Evolutionary conservation across 2,888 invertebrate species (phyloP), one percentile per base, ranked within the genome.

Genomic region (Syrphus vitripennis): DNA sequence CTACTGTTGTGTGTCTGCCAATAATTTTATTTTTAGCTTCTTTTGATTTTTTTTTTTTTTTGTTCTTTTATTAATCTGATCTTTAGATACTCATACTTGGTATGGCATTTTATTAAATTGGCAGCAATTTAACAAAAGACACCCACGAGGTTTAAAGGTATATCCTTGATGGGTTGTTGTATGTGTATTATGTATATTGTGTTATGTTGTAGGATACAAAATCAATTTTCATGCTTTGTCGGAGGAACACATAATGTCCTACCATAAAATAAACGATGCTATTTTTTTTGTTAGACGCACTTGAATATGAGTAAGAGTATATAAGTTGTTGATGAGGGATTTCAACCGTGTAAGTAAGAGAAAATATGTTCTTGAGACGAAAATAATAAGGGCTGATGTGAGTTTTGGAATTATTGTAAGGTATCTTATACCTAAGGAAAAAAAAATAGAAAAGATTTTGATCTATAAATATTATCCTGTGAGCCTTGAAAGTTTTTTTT

Each of bases 121-220:
- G 65, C 67, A 67, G 74, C 79, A 80, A 74, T 80, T 74, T 80
- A 31, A 14, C 31, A 42, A 42, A 69, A 75, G 61, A 61, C 80
- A 67, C 80, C 53, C 69, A 26, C 50, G 80, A 75, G 80, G 26
- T 59, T 80, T 72, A 65, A 65, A 79, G 72, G 65, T 63, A n/a
- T 48, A 59, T n/a, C 40, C 21, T 67, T 59, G 48, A 57, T 50
- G 65, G 67, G 26, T 6, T 42, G 59, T 34, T 31, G 57, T 57
- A 4, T 9, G 57, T 57, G 10, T 42, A 16, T 29, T 40, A 16
- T 42, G 61, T 14, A 6, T 50, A n/a, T 24, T 24, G 16, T 50
- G n/a, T 50, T 50, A 50, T 50, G 24, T 21, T 21, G 24, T 3
- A 45, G 45, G 45, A 29, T 65, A 65, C 19, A 45, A 45, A 65